phyloP scores from a whole-genome alignment of 2,888 invertebrate genomes.

The Blastobasis lacticolella region DNA sequence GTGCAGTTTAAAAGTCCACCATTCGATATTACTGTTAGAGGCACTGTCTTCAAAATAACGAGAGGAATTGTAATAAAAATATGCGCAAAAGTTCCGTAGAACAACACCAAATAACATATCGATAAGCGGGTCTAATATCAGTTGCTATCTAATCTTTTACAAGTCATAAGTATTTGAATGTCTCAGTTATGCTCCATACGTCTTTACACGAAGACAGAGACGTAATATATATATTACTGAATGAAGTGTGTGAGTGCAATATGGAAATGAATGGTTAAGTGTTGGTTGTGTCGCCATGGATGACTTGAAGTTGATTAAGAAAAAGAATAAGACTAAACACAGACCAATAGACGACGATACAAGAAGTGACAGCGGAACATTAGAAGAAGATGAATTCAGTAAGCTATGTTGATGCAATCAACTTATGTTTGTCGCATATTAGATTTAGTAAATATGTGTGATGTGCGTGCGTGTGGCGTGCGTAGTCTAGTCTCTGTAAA shows the following conservation, averaged over 20 bases:
- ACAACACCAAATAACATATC: constrained; percentile 28
- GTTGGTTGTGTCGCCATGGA: constrained; percentile 41
- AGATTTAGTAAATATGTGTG: too few relatives aligned
- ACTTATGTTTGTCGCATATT: too few relatives aligned
- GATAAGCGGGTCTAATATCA: constrained; percentile 52
- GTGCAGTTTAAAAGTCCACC: too few relatives aligned
- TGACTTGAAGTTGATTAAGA: constrained; percentile 25
- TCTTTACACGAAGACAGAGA: constrained; percentile 34
- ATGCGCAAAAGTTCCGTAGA: too few relatives aligned
- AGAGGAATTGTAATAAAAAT: too few relatives aligned
- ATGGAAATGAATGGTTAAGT: constrained; percentile 20
- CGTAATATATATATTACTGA: constrained; percentile 23
- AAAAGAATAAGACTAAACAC: constrained; percentile 34
- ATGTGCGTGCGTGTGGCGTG: too few relatives aligned
- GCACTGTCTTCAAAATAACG: too few relatives aligned
- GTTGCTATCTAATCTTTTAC: constrained; percentile 56
- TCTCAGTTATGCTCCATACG: constrained; percentile 59
- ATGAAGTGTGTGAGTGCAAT: constrained; percentile 21
- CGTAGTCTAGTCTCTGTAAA: too few relatives aligned
- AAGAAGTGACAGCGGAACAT: constrained; percentile 50
- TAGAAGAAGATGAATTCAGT: constrained; percentile 32
- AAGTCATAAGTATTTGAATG: constrained; percentile 19
- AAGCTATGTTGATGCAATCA: constrained; percentile 1
- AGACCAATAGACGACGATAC: constrained; percentile 63
- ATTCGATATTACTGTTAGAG: too few relatives aligned